Base-by-base conservation (phyloP, 2,888 invertebrate genomes). In the Hylaea fasciaria region DNA sequence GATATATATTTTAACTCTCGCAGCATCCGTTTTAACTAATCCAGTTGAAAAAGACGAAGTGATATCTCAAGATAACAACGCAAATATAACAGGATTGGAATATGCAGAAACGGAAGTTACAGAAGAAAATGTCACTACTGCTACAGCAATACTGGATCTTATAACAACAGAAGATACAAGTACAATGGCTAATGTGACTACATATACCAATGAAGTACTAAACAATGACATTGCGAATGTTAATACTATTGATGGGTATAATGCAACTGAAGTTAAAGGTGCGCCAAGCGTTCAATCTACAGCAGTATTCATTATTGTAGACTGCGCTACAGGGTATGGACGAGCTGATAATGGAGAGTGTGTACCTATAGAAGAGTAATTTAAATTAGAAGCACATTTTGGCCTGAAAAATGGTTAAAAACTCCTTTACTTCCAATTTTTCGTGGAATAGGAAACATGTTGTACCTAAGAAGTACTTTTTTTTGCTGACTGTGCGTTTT, bases 271-370 rank as follows among this genome's bases (percentile, higher is more conserved):
- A 3, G 37, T 37, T 1, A 37, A 37, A 3, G 7, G 37, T 37
- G 37, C n/a, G 12, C 12, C 7, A 1, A 12, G 0, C 2, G n/a
- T 37, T 1, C 37, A n/a, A 37, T n/a, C 12, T 37, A 37, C 37
- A n/a, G 37, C n/a, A 0, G 2, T 37, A 12, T 37, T 37, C n/a
- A 37, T 37, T 0, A 37, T 37, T 37, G 0, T 3, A 0, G 46
- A 17, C 10, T 64, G 66, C 16, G 12, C 66, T 8, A 60, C 64
- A 37, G 61, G 63, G 7, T 54, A 48, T 12, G 61, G 32, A 32
- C 41, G 61, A 40, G 28, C 58, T 3, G 61, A 63, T n/a, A 53
- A 40, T 40, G 54, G 51, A 4, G 32, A 51, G 40, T 67, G 67
- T 61, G 51, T 63, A 22, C 9, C 4, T 16, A 37, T 58, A 44